Evolutionary conservation across 2,888 invertebrate genomes (phyloP).

Genomic region (Pristionchus maxplancki): DNA sequence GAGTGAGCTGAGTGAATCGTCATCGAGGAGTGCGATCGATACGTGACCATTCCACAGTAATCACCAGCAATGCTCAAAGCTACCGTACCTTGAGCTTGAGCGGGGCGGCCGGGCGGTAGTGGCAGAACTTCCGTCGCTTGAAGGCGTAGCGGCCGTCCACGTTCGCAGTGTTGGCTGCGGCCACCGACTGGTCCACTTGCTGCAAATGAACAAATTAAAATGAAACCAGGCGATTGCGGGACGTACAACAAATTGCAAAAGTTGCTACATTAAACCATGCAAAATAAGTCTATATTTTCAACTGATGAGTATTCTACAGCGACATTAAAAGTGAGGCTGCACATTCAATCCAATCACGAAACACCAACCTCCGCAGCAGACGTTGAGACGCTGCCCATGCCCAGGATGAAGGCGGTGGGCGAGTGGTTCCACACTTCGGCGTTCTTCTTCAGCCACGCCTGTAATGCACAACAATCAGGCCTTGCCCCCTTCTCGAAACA

Average conservation of each 20-base stretch:
- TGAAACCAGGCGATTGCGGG: background rate
- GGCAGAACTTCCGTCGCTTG: conserved; percentile 65
- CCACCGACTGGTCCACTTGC: conserved; percentile 42
- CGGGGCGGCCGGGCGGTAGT: conserved; percentile 57
- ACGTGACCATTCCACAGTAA: background rate
- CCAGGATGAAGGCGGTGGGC: conserved; percentile 58
- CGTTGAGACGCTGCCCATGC: conserved; percentile 54
- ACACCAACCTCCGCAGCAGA: conserved; percentile 53
- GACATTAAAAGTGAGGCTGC: background rate
- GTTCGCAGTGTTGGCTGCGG: conserved; percentile 49
- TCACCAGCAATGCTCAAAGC: too few species aligned
- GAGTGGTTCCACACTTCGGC: conserved; percentile 71
- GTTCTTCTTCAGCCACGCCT: conserved; percentile 70
- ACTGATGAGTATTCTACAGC: background rate
- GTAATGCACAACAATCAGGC: background rate
- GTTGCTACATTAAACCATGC: background rate
- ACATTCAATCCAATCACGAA: background rate
- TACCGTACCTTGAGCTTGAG: conserved; percentile 39
- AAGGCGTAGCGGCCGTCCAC: conserved; percentile 67
- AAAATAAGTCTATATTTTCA: too few species aligned
- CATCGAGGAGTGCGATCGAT: background rate
- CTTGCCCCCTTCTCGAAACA: background rate
- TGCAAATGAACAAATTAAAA: background rate
- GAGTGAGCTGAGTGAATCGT: background rate
- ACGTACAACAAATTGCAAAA: background rate